phyloP scores from a whole-genome alignment of 2,113 vertebrate species.

The Dicaeum eximium region DNA sequence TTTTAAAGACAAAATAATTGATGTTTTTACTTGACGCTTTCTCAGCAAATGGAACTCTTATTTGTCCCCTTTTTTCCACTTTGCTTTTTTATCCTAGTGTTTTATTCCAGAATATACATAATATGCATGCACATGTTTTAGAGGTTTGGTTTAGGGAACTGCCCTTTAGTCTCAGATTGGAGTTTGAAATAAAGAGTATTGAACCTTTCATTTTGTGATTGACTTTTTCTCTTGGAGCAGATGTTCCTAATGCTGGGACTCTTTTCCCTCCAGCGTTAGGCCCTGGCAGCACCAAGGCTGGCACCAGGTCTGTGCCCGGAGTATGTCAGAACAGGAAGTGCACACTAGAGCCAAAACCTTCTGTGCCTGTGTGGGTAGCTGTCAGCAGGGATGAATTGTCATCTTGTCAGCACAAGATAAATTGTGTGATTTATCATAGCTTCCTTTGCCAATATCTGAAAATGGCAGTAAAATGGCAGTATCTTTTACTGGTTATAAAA shows the following conservation, averaged over 20 bases:
- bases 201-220: neutral
- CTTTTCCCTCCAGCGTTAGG: neutral
- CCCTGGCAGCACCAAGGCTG: neutral
- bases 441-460: too few relatives aligned
- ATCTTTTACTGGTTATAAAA: too few relatives aligned
- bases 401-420: too few relatives aligned
- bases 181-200: neutral
- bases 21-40: neutral
- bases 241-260: neutral
- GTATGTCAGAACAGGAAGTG: neutral
- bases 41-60: neutral
- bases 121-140: rapidly evolving
- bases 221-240: neutral
- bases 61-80: neutral
- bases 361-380: neutral
- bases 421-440: too few relatives aligned
- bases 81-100: neutral
- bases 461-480: too few relatives aligned
- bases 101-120: neutral
- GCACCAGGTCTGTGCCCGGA: neutral
- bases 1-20: neutral
- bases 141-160: neutral
- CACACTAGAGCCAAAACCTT: neutral
- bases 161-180: neutral
- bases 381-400: too few relatives aligned